Conservation (phyloP, 2,888 invertebrate genomes). For the Chalcis sispes region DNA sequence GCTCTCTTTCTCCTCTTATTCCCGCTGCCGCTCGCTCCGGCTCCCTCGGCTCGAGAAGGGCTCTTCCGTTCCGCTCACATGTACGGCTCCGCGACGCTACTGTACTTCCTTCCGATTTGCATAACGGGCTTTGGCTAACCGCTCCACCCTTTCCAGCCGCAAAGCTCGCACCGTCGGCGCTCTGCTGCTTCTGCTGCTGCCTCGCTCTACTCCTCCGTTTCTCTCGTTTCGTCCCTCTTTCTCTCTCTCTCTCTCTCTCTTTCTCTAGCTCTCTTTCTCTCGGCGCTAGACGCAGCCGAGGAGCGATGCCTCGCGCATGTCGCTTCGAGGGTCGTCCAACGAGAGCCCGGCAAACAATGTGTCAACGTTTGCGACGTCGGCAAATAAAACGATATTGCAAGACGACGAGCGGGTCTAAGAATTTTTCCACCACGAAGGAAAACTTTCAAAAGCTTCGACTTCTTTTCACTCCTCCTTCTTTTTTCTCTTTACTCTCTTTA, state of each 20-base stretch:
- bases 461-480: too few species aligned
- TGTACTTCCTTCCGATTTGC: conserved; percentile 65
- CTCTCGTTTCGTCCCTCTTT: conserved; percentile 17
- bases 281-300: too few species aligned
- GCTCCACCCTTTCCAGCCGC: conserved; percentile 52
- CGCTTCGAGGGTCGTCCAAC: too few species aligned
- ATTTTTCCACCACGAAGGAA: too few species aligned
- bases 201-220: conserved; percentile 2
- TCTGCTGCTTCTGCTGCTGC: background rate
- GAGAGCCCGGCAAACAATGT: conserved; percentile 56
- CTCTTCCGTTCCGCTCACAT: conserved; percentile 52
- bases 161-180: conserved; percentile 10
- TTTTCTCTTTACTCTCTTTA: background rate
- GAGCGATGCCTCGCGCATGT: too few species aligned
- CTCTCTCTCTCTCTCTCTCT: too few species aligned
- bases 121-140: conserved; percentile 62
- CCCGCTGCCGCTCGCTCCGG: background rate
- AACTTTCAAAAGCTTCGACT: too few species aligned
- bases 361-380: conserved; percentile 52
- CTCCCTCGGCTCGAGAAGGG: background rate
- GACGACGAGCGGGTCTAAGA: conserved; percentile 5
- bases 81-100: conserved; percentile 66
- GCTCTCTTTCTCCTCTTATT: background rate
- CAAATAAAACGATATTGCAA: conserved; percentile 54
- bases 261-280: too few species aligned